Percentiles rank a stretch among this genome's conserved stretches.
Conservation (phyloP, 2,888 invertebrate genomes). For the Tricholauxania praeusta region DNA sequence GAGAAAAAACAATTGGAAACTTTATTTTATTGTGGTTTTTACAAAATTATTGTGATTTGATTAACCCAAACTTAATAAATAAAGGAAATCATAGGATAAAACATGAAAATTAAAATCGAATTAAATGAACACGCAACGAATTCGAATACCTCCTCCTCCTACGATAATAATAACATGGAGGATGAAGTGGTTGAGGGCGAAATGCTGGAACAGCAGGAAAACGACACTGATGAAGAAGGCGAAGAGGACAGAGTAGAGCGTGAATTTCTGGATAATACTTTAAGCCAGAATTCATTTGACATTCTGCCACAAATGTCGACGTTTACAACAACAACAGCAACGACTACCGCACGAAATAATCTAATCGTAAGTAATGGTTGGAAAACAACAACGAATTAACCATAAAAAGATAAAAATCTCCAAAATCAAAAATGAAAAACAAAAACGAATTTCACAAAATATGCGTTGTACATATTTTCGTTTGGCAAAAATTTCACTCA, state of each 20-base stretch:
- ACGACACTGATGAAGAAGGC: background rate
- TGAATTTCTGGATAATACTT: slow-evolving; percentile 23
- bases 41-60: too few relatives aligned
- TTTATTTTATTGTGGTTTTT: too few relatives aligned
- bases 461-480: too few relatives aligned
- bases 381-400: too few relatives aligned
- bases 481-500: too few relatives aligned
- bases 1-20: too few relatives aligned
- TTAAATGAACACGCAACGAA: slow-evolving; percentile 4
- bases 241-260: background rate
- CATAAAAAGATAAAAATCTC: too few relatives aligned
- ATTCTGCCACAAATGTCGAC: slow-evolving; percentile 59
- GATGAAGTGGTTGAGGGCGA: slow-evolving; percentile 28
- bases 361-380: slow-evolving; percentile 61
- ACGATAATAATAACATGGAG: background rate
- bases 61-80: too few relatives aligned
- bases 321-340: slow-evolving; percentile 51
- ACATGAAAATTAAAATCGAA: slow-evolving; percentile 25
- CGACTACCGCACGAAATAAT: slow-evolving; percentile 59
- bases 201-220: background rate
- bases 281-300: slow-evolving; percentile 41
- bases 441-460: too few relatives aligned
- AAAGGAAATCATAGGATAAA: too few relatives aligned
- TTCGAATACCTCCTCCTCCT: slow-evolving; percentile 9
- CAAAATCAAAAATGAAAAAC: too few relatives aligned